Percentiles rank a stretch among this genome's conserved stretches.
These are phyloP conservation scores for Platycercus adscitus DNA, from an alignment of 2,113 vertebrate genomes.

Conservation along the genomic window DNA sequence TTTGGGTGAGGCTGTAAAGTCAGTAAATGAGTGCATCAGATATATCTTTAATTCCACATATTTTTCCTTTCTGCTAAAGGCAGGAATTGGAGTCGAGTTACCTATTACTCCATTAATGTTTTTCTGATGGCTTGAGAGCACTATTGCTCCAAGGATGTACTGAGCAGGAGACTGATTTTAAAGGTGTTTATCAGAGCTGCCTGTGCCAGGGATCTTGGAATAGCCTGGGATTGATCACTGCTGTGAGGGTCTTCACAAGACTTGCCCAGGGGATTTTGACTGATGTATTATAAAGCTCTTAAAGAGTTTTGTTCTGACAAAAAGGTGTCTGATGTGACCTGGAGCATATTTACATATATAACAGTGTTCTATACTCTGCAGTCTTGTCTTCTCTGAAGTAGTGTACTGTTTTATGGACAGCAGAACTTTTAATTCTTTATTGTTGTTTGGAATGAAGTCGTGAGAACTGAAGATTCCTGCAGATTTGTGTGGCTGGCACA, in stretches of 20 bases:
- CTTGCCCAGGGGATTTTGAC: neutral
- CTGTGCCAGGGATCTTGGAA: neutral
- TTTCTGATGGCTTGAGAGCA: neutral
- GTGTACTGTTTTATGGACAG: neutral
- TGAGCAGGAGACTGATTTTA: neutral
- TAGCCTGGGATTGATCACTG: neutral
- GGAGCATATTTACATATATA: neutral
- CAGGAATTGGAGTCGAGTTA: neutral
- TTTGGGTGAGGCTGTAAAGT: neutral
- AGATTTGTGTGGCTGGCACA: rapidly evolving
- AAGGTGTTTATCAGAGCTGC: neutral
- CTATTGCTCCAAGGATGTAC: neutral
- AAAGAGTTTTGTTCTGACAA: neutral
- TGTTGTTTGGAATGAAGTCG: neutral
- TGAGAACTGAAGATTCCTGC: neutral
- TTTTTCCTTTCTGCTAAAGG: neutral
- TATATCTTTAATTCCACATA: rapidly evolving
- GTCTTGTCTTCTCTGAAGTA: neutral
- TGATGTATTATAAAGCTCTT: neutral
- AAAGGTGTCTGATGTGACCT: neutral
- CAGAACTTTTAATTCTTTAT: neutral
- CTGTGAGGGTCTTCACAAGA: neutral
- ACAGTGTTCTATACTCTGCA: neutral
- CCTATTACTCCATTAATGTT: neutral
- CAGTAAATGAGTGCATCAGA: neutral